Conservation (phyloP, 2,888 invertebrate genomes). For the Andricus curvator region DNA sequence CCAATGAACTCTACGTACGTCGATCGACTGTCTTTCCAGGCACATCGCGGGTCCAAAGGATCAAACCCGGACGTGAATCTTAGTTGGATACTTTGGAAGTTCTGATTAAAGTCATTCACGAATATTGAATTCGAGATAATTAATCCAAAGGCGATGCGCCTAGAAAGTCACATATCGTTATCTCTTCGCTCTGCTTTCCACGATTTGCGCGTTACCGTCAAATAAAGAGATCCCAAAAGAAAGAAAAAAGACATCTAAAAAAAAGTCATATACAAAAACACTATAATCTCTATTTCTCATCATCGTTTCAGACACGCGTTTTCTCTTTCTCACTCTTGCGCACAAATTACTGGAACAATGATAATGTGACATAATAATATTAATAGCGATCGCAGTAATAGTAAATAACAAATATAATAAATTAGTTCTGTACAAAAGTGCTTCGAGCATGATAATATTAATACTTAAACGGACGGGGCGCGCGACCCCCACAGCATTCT, state of each 20-base stretch:
- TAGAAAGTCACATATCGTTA: conserved; percentile 36
- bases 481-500: conserved; percentile 68
- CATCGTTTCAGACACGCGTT: conserved; percentile 5
- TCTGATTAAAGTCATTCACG: neutral
- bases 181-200: conserved; percentile 35
- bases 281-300: conserved; percentile 36
- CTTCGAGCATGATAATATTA: conserved; percentile 74
- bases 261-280: conserved; percentile 49
- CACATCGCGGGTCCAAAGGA: conserved; percentile 10
- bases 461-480: conserved; percentile 67
- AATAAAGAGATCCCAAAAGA: conserved; percentile 40
- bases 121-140: neutral
- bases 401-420: conserved; percentile 78
- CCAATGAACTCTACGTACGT: conserved; percentile 18
- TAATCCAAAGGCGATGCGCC: neutral
- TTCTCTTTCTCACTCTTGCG: conserved; percentile 33
- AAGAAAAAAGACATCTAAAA: conserved; percentile 44
- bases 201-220: conserved; percentile 32
- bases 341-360: conserved; percentile 68
- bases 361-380: conserved; percentile 66
- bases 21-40: conserved; percentile 24
- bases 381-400: conserved; percentile 70
- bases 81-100: conserved; percentile 1
- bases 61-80: neutral
- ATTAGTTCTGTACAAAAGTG: conserved; percentile 78